Conservation (phyloP, 2,113 vertebrate genomes). For the Xenopus borealis region DNA sequence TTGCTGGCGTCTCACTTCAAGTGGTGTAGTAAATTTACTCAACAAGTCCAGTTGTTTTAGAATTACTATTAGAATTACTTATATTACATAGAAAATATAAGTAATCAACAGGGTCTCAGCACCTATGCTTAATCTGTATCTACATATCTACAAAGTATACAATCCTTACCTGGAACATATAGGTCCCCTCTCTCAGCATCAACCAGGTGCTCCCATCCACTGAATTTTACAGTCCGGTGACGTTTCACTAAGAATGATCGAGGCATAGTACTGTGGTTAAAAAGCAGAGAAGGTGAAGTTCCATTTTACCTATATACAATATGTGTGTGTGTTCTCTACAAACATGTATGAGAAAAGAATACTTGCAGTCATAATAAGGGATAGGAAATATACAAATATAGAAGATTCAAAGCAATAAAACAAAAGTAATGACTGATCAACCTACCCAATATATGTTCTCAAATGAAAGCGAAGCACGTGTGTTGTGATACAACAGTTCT, state of each 20-base stretch:
- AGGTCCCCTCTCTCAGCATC: conserved; percentile 59
- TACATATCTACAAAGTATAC: too few relatives aligned
- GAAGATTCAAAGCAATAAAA: neutral
- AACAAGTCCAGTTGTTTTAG: too few relatives aligned
- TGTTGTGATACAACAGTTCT: neutral
- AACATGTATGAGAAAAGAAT: too few relatives aligned
- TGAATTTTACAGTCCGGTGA: conserved; percentile 22
- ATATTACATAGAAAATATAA: too few relatives aligned
- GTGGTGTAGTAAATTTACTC: too few relatives aligned
- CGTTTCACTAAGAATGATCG: conserved; percentile 60
- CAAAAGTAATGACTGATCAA: neutral
- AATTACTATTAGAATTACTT: too few relatives aligned
- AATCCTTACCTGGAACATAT: conserved; percentile 56
- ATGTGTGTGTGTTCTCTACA: too few relatives aligned
- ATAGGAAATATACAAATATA: neutral
- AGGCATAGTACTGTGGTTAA: conserved; percentile 50
- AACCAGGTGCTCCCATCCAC: conserved; percentile 55
- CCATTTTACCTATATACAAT: too few relatives aligned
- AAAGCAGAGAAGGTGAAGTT: neutral
- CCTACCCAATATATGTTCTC: neutral
- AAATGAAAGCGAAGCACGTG: neutral
- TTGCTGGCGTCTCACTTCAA: too few relatives aligned
- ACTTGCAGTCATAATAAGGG: too few relatives aligned
- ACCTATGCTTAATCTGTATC: too few relatives aligned
- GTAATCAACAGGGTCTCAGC: too few relatives aligned